phyloP scores from a whole-genome alignment of 2,888 invertebrate genomes.

The Drosophila merina region DNA sequence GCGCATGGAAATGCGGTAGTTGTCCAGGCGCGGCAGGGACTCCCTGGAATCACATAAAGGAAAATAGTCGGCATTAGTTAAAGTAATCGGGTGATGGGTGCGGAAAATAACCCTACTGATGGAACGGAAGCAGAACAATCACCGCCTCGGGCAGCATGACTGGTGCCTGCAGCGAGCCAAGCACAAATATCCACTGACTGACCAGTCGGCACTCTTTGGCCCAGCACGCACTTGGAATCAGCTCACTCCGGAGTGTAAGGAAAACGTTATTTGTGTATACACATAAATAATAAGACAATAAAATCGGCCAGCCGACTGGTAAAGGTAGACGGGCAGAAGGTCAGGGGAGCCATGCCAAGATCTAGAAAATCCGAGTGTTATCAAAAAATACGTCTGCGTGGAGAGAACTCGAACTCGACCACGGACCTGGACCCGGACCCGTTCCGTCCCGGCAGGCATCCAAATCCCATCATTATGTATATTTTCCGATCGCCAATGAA shows the following conservation, averaged over 20 bases:
- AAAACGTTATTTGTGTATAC: slow-evolving; percentile 36
- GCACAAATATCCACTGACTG: slow-evolving; percentile 56
- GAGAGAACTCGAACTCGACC: slow-evolving; percentile 7
- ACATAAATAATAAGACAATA: slow-evolving; percentile 61
- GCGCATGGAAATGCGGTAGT: slow-evolving; percentile 91
- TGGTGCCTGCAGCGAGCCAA: slow-evolving; percentile 56
- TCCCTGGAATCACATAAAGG: slow-evolving; percentile 85
- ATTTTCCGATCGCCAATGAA: slow-evolving; percentile 65
- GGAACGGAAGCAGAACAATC: slow-evolving; percentile 60
- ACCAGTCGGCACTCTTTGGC: slow-evolving; percentile 32
- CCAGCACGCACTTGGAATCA: slow-evolving; percentile 26
- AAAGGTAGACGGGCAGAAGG: slow-evolving; percentile 57
- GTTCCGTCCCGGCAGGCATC: background rate
- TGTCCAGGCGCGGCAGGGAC: slow-evolving; percentile 91
- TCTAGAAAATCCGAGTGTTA: slow-evolving; percentile 41
- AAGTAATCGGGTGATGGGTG: background rate
- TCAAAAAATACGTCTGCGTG: slow-evolving; percentile 28
- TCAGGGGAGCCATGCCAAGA: slow-evolving; percentile 38
- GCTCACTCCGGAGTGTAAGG: slow-evolving; percentile 20
- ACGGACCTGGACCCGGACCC: background rate
- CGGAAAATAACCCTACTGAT: slow-evolving; percentile 60
- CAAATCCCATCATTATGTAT: slow-evolving; percentile 55
- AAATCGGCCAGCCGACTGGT: slow-evolving; percentile 46
- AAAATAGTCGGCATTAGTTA: slow-evolving; percentile 10
- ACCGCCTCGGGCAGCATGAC: slow-evolving; percentile 70